Conservation (phyloP, 2,888 invertebrate genomes). For the Smittia sp. region DNA sequence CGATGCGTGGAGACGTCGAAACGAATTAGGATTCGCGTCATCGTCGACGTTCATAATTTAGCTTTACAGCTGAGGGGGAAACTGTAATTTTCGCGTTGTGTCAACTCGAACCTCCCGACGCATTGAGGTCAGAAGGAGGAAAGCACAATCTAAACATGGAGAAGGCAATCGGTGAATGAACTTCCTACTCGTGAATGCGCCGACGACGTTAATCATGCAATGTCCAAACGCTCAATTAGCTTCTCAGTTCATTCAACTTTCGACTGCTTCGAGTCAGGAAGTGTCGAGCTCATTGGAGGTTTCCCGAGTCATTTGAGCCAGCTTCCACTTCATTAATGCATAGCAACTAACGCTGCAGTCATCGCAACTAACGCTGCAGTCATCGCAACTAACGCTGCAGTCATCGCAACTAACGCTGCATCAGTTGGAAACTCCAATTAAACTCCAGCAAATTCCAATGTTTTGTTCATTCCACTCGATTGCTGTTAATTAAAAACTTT, state of each 20-base stretch:
- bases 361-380: background rate
- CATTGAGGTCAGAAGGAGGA: slow-evolving; percentile 12
- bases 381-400: background rate
- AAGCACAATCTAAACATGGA: background rate
- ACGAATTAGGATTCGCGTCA: background rate
- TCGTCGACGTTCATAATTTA: background rate
- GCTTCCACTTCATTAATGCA: background rate
- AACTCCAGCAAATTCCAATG: background rate
- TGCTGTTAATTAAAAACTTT: background rate
- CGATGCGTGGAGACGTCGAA: background rate
- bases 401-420: background rate
- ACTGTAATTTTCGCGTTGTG: background rate
- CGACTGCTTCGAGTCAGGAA: background rate
- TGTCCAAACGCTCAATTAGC: slow-evolving; percentile 15
- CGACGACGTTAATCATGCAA: background rate
- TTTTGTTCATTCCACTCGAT: slow-evolving; percentile 1
- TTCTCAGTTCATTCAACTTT: slow-evolving; percentile 12
- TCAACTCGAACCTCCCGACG: too few relatives aligned
- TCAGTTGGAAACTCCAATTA: background rate
- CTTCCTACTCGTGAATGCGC: background rate
- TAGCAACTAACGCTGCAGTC: background rate
- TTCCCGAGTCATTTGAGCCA: background rate
- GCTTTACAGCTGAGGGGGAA: background rate
- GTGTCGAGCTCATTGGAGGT: background rate
- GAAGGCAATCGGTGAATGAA: slow-evolving; percentile 13